Evolutionary conservation across 2,797 vertebrate species (phyloP).

Genomic region (Coregonus suidteri): DNA sequence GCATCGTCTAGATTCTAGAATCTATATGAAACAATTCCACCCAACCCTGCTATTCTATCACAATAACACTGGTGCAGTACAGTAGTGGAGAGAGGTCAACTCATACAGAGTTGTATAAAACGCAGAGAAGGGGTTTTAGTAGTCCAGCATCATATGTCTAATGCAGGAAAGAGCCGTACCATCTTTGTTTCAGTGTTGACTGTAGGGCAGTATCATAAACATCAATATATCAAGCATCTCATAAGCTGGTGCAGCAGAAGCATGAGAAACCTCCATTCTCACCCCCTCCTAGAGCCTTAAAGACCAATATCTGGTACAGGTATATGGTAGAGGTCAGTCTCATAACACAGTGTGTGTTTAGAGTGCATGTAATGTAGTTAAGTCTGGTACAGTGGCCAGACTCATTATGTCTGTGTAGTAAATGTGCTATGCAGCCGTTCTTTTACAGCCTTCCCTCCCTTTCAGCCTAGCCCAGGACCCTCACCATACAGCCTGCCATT

Average conservation of each 20-base stretch:
- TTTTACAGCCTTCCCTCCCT: conserved; percentile 6
- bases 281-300: not conserved
- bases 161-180: too few species aligned
- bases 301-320: not conserved
- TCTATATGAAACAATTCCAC: conserved; percentile 53
- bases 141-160: not conserved
- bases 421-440: not conserved
- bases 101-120: not conserved
- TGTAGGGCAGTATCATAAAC: not conserved
- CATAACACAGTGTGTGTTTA: not conserved
- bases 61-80: conserved; percentile 6
- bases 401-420: not conserved
- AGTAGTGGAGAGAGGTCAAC: not conserved
- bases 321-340: not conserved
- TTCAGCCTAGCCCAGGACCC: conserved; percentile 4
- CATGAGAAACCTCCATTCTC: not conserved
- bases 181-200: not conserved
- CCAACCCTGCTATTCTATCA: conserved; percentile 39
- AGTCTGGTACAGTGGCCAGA: not conserved
- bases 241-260: not conserved
- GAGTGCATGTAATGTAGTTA: not conserved
- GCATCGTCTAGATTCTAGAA: conserved; percentile 70
- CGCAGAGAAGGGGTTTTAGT: not conserved
- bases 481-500: conserved; percentile 5
- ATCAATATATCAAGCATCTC: not conserved